Evolutionary conservation across 2,113 vertebrate species (phyloP).

Genomic region (Malurus melanocephalus): DNA sequence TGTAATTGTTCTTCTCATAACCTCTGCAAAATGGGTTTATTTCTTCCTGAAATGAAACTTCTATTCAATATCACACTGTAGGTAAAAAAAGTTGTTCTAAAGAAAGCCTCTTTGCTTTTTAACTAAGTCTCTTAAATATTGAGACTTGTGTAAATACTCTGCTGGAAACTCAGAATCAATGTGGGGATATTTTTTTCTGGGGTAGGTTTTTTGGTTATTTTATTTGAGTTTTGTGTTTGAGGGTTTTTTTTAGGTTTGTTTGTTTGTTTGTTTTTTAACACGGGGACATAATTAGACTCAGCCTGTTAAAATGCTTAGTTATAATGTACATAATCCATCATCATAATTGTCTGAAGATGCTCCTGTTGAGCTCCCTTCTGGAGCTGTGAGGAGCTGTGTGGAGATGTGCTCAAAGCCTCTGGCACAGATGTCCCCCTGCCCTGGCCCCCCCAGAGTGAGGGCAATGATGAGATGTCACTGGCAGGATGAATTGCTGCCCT

Average conservation of each 20-base stretch:
- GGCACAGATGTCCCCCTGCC: neutral
- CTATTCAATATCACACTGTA: neutral
- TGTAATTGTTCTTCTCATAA: neutral
- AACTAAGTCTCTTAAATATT: neutral
- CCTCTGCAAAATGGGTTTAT: neutral
- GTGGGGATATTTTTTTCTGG: neutral
- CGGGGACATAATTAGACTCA: neutral
- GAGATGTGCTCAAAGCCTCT: neutral
- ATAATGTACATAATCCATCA: neutral
- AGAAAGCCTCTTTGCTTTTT: neutral
- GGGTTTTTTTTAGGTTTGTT: neutral
- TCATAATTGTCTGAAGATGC: neutral
- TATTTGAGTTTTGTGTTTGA: neutral
- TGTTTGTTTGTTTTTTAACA: neutral
- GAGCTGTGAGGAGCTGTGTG: neutral
- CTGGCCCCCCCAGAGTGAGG: neutral
- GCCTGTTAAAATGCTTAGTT: neutral
- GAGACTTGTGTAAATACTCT: neutral
- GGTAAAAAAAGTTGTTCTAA: neutral
- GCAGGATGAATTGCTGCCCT: neutral
- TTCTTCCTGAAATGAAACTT: neutral
- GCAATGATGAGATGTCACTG: neutral
- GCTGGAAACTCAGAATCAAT: neutral
- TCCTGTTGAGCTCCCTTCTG: neutral
- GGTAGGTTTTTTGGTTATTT: neutral